phyloP scores from a whole-genome alignment of 2,797 vertebrate species.

The Sternarchorhynchus goeldii region DNA sequence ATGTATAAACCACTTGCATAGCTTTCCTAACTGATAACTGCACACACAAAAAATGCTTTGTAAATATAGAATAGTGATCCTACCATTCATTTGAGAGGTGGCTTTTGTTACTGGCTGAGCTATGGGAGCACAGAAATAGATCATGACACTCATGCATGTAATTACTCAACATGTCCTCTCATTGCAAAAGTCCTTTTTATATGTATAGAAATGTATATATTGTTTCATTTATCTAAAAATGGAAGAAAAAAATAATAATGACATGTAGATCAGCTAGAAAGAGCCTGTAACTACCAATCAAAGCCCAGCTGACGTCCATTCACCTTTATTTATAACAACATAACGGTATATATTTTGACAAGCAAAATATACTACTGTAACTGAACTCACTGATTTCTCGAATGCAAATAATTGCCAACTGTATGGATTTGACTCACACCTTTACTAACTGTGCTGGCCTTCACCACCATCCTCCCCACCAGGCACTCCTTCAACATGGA shows the following conservation, averaged over 20 bases:
- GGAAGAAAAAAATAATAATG: too few relatives aligned
- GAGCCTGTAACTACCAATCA: too few relatives aligned
- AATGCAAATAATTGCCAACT: background rate
- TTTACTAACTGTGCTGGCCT: slow-evolving; percentile 71
- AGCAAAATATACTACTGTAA: background rate
- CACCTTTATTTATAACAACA: too few relatives aligned
- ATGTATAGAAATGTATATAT: too few relatives aligned
- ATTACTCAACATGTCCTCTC: background rate
- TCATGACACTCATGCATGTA: background rate
- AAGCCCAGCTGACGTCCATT: too few relatives aligned
- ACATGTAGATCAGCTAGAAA: too few relatives aligned
- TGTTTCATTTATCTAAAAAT: too few relatives aligned
- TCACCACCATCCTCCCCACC: slow-evolving; percentile 89
- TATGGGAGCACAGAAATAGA: slow-evolving; percentile 24
- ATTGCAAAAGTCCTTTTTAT: too few relatives aligned
- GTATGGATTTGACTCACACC: slow-evolving; percentile 68
- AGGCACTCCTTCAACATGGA: slow-evolving; percentile 97
- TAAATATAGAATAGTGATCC: background rate
- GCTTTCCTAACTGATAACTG: background rate
- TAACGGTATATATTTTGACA: background rate
- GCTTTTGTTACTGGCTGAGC: slow-evolving; percentile 40
- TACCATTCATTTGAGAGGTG: slow-evolving; percentile 52
- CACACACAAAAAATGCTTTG: background rate
- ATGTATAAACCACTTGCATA: background rate
- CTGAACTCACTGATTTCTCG: background rate